Evolutionary conservation across 2,888 invertebrate genomes (phyloP).

Genomic region (Hoplodrina ambigua): DNA sequence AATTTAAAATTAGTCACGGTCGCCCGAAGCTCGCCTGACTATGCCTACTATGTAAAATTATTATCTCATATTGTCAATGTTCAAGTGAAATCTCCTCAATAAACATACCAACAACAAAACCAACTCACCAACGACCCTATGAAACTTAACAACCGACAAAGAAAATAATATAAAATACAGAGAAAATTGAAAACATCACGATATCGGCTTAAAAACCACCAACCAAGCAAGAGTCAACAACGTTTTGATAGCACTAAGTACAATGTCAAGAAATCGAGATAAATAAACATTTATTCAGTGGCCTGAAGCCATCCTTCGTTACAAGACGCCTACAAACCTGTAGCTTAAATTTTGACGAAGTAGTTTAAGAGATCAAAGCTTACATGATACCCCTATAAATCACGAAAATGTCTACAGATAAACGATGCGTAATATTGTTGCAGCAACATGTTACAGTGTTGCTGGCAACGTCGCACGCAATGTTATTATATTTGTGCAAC

Average conservation of each 20-base stretch:
- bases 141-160: too few species aligned
- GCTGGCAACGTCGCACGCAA: too few species aligned
- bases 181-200: slow-evolving; percentile 1
- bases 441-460: too few species aligned
- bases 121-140: too few species aligned
- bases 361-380: neutral
- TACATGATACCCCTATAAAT: neutral
- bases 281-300: slow-evolving; percentile 6
- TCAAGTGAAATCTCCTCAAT: too few species aligned
- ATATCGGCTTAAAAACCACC: neutral
- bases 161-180: neutral
- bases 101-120: too few species aligned
- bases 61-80: too few species aligned
- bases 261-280: slow-evolving; percentile 4
- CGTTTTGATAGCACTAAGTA: slow-evolving; percentile 9
- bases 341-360: neutral
- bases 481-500: too few species aligned
- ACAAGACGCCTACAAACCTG: neutral
- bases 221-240: slow-evolving; percentile 3
- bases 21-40: too few species aligned
- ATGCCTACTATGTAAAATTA: too few species aligned
- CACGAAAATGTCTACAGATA: neutral
- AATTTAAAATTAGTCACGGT: too few species aligned
- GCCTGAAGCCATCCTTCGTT: neutral
- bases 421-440: too few species aligned